Evolutionary conservation across 2,888 invertebrate genomes (phyloP), one percentile per base, ranked within the genome.

Genomic region (Acleris laterana): DNA sequence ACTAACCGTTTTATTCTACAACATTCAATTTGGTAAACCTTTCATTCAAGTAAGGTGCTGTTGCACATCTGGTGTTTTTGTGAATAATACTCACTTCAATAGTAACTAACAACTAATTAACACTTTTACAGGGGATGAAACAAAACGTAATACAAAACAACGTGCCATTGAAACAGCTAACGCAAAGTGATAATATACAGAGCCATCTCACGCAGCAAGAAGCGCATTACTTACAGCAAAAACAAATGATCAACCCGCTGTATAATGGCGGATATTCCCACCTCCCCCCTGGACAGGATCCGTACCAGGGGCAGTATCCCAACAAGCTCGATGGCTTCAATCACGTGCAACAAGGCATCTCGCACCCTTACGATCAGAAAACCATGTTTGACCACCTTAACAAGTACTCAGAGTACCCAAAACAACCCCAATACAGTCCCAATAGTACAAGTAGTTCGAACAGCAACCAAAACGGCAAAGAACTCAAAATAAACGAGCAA

Each of bases 391-490:
- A 94, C 71, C 88, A 93, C 76, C 78, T 87, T 57, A 91, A 85
- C 72, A 94, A 93, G 77, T 92, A 92, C 72, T 83, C 87, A 71
- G 93, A 94, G 69, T 92, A 92, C 75, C 81, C 93, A 62, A 91
- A 93, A 76, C 90, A 90, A 72, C 89, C 90, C 19, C 93, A 94
- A 70, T 94, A 95, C 73, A 94, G 94, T 77, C 94, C 94, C 70
- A 94, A 90, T 77, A 93, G 92, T 72, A 92, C 90, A 63, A 90
- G 90, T 77, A 93, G 92, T 80, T 91, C 92, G 9, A 92, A 89
- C 76, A 92, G 91, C 72, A 92, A 90, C 68, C 93, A 92, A 85
- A 88, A 87, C 44, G 86, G 88, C 17, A 93, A 92, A 80, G 93
- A 92, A 72, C 77, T 88, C 52, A 93, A 91, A 82, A 89, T 90